phyloP scores from a whole-genome alignment of 37 sponge, comb jelly and placozoan genomes.

The Axinella damicornis region DNA sequence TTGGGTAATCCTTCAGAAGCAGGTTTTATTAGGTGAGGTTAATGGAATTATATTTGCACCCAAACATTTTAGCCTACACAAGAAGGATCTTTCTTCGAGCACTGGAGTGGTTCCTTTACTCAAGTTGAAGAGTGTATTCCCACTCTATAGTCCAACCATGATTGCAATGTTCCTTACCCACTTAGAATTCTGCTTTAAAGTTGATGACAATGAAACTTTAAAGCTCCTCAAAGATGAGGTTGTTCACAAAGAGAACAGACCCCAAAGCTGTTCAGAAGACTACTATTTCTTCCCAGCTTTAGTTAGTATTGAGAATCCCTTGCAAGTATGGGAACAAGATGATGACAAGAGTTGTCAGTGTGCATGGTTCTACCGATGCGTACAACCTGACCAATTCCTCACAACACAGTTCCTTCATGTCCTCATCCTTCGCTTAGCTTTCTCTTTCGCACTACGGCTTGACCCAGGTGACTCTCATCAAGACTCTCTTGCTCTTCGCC shows the following conservation, averaged over 20 bases:
- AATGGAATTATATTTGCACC: conserved; percentile 45
- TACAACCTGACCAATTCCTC: neutral
- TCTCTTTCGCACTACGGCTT: neutral
- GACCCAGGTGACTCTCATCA: conserved; percentile 1
- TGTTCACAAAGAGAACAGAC: neutral
- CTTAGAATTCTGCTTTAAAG: conserved; percentile 28
- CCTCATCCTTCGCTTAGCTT: conserved; percentile 26
- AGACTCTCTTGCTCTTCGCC: neutral
- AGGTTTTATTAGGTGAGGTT: conserved; percentile 7
- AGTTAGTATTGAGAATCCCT: neutral
- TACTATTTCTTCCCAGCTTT: conserved; percentile 45
- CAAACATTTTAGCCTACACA: neutral
- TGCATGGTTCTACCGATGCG: conserved; percentile 2
- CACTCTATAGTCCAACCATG: conserved; percentile 6
- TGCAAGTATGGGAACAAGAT: neutral
- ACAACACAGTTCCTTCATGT: conserved; percentile 33
- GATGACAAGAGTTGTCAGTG: neutral
- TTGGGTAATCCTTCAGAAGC: conserved; percentile 16
- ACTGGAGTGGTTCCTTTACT: conserved; percentile 24
- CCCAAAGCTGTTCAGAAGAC: neutral
- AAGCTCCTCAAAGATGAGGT: neutral
- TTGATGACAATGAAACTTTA: neutral
- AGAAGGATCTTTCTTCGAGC: neutral
- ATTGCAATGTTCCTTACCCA: conserved; percentile 4
- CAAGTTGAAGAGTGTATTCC: neutral